Conservation (phyloP, 2,113 vertebrate genomes). For the Pithys albifrons region DNA sequence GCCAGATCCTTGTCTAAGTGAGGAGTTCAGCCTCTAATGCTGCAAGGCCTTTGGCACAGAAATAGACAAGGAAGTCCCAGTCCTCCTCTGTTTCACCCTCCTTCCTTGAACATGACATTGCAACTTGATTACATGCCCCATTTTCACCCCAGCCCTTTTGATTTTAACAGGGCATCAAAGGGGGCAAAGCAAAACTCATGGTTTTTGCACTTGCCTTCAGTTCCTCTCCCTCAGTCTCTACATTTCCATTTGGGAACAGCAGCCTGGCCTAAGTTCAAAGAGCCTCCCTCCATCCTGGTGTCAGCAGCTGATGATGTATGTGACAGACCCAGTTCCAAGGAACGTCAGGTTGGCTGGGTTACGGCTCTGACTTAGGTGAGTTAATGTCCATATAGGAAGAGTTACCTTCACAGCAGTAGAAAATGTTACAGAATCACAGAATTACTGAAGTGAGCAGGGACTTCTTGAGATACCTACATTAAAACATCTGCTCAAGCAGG, state of each 20-base stretch:
- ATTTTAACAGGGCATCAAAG: background rate
- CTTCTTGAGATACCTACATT: background rate
- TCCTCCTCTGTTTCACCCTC: background rate
- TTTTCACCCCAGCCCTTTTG: background rate
- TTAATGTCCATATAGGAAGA: background rate
- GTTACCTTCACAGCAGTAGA: background rate
- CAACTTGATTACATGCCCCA: background rate
- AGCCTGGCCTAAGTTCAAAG: background rate
- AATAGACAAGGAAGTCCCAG: background rate
- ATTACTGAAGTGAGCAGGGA: background rate
- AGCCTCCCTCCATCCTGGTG: background rate
- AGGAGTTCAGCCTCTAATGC: background rate
- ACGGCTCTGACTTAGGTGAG: fast-evolving
- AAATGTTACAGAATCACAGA: background rate
- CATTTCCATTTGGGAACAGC: background rate
- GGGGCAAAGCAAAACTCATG: background rate
- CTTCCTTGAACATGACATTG: background rate
- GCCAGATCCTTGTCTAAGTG: background rate
- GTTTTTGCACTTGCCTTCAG: background rate
- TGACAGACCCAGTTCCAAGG: background rate
- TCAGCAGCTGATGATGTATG: background rate
- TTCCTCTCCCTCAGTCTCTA: background rate
- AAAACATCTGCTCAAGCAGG: background rate
- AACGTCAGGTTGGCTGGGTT: background rate
- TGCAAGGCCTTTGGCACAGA: background rate